These are phyloP conservation scores for Cosmia pyralina DNA, from an alignment of 2,888 invertebrate species.

Conservation along the genomic window DNA sequence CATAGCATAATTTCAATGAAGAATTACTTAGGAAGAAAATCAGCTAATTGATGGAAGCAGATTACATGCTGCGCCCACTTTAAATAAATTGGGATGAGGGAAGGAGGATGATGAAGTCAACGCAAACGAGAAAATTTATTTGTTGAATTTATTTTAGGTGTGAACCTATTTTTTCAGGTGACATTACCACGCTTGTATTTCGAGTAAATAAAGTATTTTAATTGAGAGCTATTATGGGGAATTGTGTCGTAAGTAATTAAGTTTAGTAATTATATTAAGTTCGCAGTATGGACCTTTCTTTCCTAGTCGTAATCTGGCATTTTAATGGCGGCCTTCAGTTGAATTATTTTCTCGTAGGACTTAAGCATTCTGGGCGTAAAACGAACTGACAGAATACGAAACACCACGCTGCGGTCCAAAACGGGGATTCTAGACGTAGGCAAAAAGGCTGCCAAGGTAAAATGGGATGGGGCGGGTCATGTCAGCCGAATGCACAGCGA, in stretches of 20 bases:
- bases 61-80: background rate
- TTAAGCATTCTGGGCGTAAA: background rate
- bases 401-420: too few species aligned
- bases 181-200: slow-evolving; percentile 24
- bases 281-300: slow-evolving; percentile 17
- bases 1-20: background rate
- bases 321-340: slow-evolving; percentile 29
- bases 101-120: background rate
- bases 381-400: too few species aligned
- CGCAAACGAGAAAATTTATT: background rate
- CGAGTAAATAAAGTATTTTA: slow-evolving; percentile 49
- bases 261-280: slow-evolving; percentile 40
- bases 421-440: too few species aligned
- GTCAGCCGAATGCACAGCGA: too few species aligned
- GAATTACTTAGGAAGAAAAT: background rate
- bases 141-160: background rate
- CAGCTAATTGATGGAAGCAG: background rate
- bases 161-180: background rate
- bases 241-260: slow-evolving; percentile 45
- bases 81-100: background rate
- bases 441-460: too few species aligned
- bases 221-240: slow-evolving; percentile 35
- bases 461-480: too few species aligned
- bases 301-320: background rate
- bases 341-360: slow-evolving; percentile 18